These are phyloP conservation scores for Spinibarbus caldwelli DNA, from an alignment of 2,797 vertebrate species.

Conservation along the genomic window DNA sequence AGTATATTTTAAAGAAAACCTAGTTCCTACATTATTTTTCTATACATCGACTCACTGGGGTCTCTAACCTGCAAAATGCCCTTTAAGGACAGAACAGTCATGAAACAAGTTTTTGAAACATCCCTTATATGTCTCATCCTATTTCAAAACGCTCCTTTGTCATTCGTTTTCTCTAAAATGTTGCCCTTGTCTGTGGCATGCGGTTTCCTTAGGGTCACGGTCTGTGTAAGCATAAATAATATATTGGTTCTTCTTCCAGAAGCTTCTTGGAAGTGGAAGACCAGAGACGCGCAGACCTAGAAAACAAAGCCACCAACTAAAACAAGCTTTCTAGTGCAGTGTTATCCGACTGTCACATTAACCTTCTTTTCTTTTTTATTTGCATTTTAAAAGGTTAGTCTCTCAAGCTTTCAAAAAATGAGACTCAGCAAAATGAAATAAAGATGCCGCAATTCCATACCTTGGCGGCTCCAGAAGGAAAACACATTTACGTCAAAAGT, in stretches of 20 bases:
- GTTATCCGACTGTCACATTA: not conserved
- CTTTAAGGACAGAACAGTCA: not conserved
- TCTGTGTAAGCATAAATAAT: conserved; percentile 25
- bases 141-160: conserved; percentile 13
- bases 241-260: not conserved
- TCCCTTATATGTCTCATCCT: not conserved
- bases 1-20: too few relatives aligned
- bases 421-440: not conserved
- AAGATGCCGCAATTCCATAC: not conserved
- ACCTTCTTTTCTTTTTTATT: conserved; percentile 19
- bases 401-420: not conserved
- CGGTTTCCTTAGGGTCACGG: not conserved
- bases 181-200: conserved; percentile 18
- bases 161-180: conserved; percentile 3
- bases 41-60: too few relatives aligned
- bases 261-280: not conserved
- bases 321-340: conserved; percentile 3
- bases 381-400: conserved; percentile 11
- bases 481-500: not conserved
- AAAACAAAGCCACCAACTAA: not conserved
- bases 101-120: not conserved
- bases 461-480: not conserved
- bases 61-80: too few relatives aligned
- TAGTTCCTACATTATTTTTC: too few relatives aligned
- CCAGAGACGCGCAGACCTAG: not conserved